Base-by-base conservation (phyloP, 1,140 invertebrate species). In the Zelostemma sp. region DNA sequence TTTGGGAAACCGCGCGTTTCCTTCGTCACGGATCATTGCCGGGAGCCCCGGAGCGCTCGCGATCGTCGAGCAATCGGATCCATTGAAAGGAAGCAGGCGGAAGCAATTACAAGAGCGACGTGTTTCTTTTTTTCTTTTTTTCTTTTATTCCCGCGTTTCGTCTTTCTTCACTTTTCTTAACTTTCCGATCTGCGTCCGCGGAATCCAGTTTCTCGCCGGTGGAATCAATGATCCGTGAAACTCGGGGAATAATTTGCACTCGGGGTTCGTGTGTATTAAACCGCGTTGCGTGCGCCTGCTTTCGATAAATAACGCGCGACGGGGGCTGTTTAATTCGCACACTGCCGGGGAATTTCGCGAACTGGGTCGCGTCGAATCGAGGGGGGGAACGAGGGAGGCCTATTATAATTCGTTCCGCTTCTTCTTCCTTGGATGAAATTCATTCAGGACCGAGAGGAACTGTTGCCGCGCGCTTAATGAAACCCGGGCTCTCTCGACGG, bases 11-110 rank as follows among this genome's bases (percentile, higher is more conserved):
- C 15, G 48, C 14, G 50, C 25, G 61, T 65, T 70, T 59, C 54
- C 40, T 60, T 71, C 35, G 49, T 71, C 49, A 21, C 68, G 54
- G 62, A 55, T 49, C 50, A 19, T 48, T 59, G 25, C 8, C n/a
- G 16, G 3, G 41, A 14, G 16, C 6, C 14, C 17, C 14, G 41
- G 41, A 16, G 41, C 41, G 14, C 14, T 18, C 41, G 41, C 15
- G 14, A 18, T 8, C 25, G 25, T 28, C 25, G 25, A 28, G 25
- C 25, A 28, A 3, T 3, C 25, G 25, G 17, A 16, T 14, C 14
- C 5, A 5, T 4, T 6, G 41, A 43, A 43, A 43, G 41, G 14
- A 12, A 43, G 41, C 16, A 6, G n/a, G 11, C 35, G 41, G 41
- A 43, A 43, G 41, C 17, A 16, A 16, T 43, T 43, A 43, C 16